Conservation (phyloP, 1,140 invertebrate genomes). For the Pseudomyrmex concolor region DNA sequence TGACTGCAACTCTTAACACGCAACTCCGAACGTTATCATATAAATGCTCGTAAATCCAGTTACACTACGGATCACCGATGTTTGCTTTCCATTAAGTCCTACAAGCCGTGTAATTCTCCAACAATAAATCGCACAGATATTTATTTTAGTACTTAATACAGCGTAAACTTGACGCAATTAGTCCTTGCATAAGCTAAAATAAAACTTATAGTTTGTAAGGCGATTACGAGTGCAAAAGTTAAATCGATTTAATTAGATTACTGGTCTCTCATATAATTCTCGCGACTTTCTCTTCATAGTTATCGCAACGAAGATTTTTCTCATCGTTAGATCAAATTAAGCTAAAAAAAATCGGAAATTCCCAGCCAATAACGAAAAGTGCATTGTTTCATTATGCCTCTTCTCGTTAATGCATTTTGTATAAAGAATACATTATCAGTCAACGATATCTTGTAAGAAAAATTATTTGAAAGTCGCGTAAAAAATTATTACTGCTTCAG, state of each 20-base stretch:
- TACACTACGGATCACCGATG: not conserved
- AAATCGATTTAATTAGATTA: conserved; percentile 29
- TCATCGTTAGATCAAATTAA: conserved; percentile 17
- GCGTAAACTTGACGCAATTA: not conserved
- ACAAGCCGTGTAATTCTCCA: not conserved
- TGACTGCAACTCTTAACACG: conserved; percentile 13
- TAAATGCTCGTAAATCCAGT: conserved; percentile 22
- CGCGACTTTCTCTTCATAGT: conserved; percentile 41
- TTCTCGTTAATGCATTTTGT: conserved; percentile 7
- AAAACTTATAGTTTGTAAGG: not conserved
- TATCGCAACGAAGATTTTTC: conserved; percentile 36
- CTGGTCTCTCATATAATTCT: not conserved
- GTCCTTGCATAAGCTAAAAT: not conserved
- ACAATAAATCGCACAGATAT: not conserved
- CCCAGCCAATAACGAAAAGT: conserved; percentile 1
- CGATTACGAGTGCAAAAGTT: not conserved
- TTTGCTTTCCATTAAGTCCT: conserved; percentile 28
- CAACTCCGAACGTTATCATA: conserved; percentile 8
- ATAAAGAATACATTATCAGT: conserved; percentile 18
- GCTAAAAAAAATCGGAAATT: conserved; percentile 12
- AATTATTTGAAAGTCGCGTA: no score
- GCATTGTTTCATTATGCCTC: conserved; percentile 5
- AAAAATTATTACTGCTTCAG: no score
- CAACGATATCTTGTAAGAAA: not conserved
- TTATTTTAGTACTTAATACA: not conserved